These are phyloP conservation scores for Atta colombica DNA, from an alignment of 1,140 invertebrate species.

Conservation along the genomic window DNA sequence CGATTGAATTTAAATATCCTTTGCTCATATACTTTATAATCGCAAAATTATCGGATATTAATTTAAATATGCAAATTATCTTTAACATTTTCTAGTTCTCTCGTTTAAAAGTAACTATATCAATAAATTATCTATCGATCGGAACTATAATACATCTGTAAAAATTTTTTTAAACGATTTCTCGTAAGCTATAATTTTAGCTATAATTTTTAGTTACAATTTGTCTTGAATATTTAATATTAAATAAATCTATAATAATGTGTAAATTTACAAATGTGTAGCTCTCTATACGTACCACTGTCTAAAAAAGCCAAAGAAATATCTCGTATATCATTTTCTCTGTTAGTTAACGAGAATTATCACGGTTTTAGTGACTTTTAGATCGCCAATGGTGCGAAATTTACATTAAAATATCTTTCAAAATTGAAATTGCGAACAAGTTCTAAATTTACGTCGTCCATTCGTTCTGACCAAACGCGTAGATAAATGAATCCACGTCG, in stretches of 20 bases:
- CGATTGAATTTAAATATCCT: slow-evolving; percentile 53
- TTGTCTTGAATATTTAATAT: not conserved
- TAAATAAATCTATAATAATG: not conserved
- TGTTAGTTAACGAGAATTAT: not conserved
- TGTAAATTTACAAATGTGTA: not conserved
- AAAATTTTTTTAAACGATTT: not conserved
- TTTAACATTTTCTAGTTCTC: not conserved
- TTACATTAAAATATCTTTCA: slow-evolving; percentile 55
- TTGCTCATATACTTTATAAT: slow-evolving; percentile 47
- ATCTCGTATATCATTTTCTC: not conserved
- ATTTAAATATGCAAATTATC: slow-evolving; percentile 45
- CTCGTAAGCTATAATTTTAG: not conserved
- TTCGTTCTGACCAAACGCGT: slow-evolving; percentile 12
- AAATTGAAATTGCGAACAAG: slow-evolving; percentile 44
- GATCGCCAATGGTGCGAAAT: not conserved
- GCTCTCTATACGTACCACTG: not conserved
- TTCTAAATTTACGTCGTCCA: slow-evolving; percentile 28
- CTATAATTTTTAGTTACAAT: not conserved
- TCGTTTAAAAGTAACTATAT: slow-evolving; percentile 24
- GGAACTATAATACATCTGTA: not conserved
- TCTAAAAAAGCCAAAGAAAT: not conserved
- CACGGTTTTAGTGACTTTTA: not conserved
- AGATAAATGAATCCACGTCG: slow-evolving; percentile 32
- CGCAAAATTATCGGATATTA: slow-evolving; percentile 48
- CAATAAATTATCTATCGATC: slow-evolving; percentile 1